Evolutionary conservation across 2,888 invertebrate species (phyloP).

Genomic region (Cerastis rubricosa): DNA sequence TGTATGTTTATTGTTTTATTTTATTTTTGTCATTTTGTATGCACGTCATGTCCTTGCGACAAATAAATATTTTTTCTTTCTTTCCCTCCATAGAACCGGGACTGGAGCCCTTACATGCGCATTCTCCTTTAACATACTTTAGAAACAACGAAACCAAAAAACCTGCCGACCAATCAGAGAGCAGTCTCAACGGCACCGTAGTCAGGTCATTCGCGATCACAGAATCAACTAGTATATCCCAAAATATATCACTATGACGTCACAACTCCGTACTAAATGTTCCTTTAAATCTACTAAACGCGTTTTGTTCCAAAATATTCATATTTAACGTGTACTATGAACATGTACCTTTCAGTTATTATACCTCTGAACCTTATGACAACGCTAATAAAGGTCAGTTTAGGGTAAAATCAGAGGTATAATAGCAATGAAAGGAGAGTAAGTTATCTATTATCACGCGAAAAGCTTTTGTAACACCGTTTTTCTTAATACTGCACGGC

Average conservation of each 20-base stretch:
- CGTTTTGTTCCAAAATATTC: constrained; percentile 65
- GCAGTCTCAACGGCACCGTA: constrained; percentile 38
- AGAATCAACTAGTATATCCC: constrained; percentile 55
- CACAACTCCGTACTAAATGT: constrained; percentile 59
- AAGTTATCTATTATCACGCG: constrained; percentile 62
- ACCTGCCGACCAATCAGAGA: constrained; percentile 12
- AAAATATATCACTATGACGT: constrained; percentile 64
- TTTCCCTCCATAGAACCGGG: not conserved
- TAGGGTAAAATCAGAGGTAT: not conserved
- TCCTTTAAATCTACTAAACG: constrained; percentile 56
- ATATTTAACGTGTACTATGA: constrained; percentile 56
- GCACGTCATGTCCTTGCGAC: too few species aligned
- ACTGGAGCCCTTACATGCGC: not conserved
- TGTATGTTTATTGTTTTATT: too few species aligned
- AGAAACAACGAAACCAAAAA: not conserved
- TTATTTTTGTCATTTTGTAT: too few species aligned
- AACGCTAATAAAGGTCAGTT: not conserved
- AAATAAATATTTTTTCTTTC: too few species aligned
- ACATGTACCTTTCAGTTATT: constrained; percentile 54
- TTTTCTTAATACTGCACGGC: constrained; percentile 65
- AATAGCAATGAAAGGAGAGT: not conserved
- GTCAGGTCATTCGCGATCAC: constrained; percentile 51
- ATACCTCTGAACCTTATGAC: not conserved
- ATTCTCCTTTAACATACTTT: not conserved
- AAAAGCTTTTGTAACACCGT: constrained; percentile 62